These are phyloP conservation scores for Diabrotica undecimpunctata DNA, from an alignment of 1,140 invertebrate genomes.

Conservation along the genomic window DNA sequence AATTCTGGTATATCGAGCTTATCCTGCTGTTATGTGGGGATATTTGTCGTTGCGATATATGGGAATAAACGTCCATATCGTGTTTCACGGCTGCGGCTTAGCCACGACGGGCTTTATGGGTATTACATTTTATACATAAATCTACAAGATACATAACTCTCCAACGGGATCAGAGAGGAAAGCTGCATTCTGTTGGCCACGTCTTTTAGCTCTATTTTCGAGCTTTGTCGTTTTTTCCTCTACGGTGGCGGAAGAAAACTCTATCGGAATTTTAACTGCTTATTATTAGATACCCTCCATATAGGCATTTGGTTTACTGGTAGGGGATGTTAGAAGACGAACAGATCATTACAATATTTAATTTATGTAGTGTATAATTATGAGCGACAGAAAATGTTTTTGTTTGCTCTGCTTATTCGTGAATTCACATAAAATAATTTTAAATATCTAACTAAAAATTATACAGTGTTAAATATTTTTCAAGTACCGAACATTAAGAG, in stretches of 20 bases:
- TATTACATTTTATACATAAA: slow-evolving; percentile 47
- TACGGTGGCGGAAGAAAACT: slow-evolving; percentile 23
- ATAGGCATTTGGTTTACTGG: background rate
- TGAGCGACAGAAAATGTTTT: too few relatives aligned
- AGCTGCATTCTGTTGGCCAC: slow-evolving; percentile 30
- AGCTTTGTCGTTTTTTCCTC: slow-evolving; percentile 24
- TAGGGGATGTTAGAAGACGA: too few relatives aligned
- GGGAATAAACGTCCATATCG: slow-evolving; percentile 38
- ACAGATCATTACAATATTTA: too few relatives aligned
- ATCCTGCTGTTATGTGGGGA: background rate
- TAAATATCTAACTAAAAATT: too few relatives aligned
- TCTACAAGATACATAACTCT: slow-evolving; percentile 47
- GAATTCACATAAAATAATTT: too few relatives aligned
- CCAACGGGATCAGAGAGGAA: slow-evolving; percentile 36
- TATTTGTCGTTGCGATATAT: slow-evolving; percentile 6
- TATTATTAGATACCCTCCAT: slow-evolving; percentile 21
- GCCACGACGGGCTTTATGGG: slow-evolving; percentile 35
- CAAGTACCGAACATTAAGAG: too few relatives aligned
- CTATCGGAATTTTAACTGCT: slow-evolving; percentile 37
- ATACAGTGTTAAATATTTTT: too few relatives aligned
- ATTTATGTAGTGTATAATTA: too few relatives aligned
- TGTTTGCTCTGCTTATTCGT: too few relatives aligned
- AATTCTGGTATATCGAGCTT: background rate
- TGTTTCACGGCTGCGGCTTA: slow-evolving; percentile 43
- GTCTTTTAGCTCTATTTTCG: slow-evolving; percentile 13